These are phyloP conservation scores for Papilio demoleus DNA, from an alignment of 2,888 invertebrate species.

Conservation along the genomic window DNA sequence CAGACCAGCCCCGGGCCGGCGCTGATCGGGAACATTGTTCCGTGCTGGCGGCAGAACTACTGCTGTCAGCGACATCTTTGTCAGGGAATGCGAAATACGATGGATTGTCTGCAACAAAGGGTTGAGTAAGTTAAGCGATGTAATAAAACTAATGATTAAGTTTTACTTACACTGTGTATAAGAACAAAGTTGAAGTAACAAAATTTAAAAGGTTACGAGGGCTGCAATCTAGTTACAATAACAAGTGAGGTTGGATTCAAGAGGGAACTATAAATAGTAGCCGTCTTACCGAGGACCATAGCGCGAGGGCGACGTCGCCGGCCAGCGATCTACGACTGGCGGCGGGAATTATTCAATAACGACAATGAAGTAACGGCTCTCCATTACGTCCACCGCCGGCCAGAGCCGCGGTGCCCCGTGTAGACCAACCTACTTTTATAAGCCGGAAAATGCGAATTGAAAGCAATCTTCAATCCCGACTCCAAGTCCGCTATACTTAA, in stretches of 20 bases:
- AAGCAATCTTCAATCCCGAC: constrained; percentile 75
- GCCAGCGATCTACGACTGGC: constrained; percentile 57
- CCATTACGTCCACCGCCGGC: constrained; percentile 70
- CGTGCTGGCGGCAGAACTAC: constrained; percentile 61
- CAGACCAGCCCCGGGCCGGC: constrained; percentile 85
- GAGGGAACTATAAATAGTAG: constrained; percentile 24
- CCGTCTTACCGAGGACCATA: constrained; percentile 47
- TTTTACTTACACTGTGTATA: neutral
- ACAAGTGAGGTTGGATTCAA: neutral
- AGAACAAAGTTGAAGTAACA: neutral
- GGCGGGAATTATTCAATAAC: constrained; percentile 80
- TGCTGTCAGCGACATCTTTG: constrained; percentile 71
- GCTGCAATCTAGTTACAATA: constrained; percentile 26
- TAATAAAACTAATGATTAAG: neutral
- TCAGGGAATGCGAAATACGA: constrained; percentile 89
- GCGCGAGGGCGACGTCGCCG: constrained; percentile 44
- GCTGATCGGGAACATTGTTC: constrained; percentile 87
- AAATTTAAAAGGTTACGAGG: constrained; percentile 26
- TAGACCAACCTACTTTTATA: constrained; percentile 77
- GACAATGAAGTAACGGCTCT: constrained; percentile 79
- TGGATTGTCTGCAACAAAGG: constrained; percentile 87
- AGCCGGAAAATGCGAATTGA: constrained; percentile 82
- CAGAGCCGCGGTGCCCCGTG: constrained; percentile 52
- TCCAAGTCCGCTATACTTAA: constrained; percentile 67
- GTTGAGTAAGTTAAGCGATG: constrained; percentile 13